A percentile compares a stretch with the other conserved stretches of the same genome.
Conservation (phyloP, 2,888 invertebrate species). For the Cantharis nigra region DNA sequence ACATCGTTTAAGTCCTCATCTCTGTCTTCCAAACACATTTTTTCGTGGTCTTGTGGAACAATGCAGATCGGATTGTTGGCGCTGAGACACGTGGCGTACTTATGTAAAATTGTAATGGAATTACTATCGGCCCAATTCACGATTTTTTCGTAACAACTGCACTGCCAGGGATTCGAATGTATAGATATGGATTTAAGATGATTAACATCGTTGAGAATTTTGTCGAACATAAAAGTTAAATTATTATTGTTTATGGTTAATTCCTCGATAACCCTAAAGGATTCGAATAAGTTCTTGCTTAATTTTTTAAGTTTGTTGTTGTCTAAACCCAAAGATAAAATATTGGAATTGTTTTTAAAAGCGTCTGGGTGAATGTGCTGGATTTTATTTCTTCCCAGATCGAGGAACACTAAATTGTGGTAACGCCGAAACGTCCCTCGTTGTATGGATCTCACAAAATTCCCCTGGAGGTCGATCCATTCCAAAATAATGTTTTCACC, state of each 20-base stretch:
- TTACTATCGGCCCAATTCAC: background rate
- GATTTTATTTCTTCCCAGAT: background rate
- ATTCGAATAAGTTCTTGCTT: background rate
- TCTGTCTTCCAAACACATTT: conserved; percentile 3
- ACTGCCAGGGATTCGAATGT: conserved; percentile 12
- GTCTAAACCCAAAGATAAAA: background rate
- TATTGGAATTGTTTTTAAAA: background rate
- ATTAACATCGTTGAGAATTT: background rate
- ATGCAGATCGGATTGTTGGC: conserved; percentile 3
- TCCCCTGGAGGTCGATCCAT: background rate
- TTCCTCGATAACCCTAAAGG: background rate
- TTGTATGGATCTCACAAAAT: background rate
- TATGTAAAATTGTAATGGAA: background rate
- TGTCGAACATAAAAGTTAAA: conserved; percentile 4
- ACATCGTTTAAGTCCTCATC: background rate
- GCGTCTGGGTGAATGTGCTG: conserved; percentile 1
- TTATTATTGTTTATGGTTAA: conserved; percentile 3
- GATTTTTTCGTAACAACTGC: conserved; percentile 6
- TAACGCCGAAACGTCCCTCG: background rate
- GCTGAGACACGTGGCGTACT: background rate
- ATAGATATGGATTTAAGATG: background rate
- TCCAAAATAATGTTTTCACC: background rate
- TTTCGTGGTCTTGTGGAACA: background rate
- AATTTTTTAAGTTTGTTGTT: conserved; percentile 6
- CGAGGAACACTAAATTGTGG: background rate